A percentile compares a stretch with the other conserved stretches of the same genome.
Evolutionary conservation across 2,797 vertebrate genomes (phyloP).

Genomic region (Carduelis carduelis): DNA sequence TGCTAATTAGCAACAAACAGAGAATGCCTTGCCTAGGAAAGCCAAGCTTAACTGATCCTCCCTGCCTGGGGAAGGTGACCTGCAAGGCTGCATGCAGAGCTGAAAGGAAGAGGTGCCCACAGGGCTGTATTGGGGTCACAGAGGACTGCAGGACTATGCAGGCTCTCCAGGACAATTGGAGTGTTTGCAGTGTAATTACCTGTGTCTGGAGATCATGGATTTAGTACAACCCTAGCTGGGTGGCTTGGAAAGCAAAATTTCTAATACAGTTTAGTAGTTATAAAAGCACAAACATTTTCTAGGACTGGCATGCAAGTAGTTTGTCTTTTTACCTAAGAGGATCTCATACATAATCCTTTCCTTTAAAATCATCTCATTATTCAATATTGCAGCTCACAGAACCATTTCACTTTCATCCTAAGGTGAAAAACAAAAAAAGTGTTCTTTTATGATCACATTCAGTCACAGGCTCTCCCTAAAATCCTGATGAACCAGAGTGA

Average conservation of each 20-base stretch:
- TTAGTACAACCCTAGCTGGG: background rate
- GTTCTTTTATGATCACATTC: background rate
- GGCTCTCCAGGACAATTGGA: background rate
- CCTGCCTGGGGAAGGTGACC: background rate
- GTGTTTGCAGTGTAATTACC: background rate
- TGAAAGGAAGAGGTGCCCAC: background rate
- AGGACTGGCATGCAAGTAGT: background rate
- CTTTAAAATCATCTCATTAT: background rate
- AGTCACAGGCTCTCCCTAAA: background rate
- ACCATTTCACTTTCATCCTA: background rate
- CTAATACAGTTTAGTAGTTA: background rate
- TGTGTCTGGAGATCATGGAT: background rate
- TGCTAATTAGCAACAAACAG: background rate
- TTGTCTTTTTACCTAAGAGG: background rate
- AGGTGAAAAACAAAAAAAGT: background rate
- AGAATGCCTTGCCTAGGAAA: background rate
- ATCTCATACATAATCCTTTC: background rate
- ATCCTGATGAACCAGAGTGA: background rate
- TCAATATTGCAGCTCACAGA: background rate
- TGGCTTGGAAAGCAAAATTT: background rate
- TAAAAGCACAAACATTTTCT: background rate
- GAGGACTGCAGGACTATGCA: background rate
- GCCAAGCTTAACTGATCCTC: background rate
- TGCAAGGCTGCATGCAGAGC: fast-evolving
- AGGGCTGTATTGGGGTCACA: background rate